Conservation (phyloP, 2,888 invertebrate species). For the Microchrysa polita region DNA sequence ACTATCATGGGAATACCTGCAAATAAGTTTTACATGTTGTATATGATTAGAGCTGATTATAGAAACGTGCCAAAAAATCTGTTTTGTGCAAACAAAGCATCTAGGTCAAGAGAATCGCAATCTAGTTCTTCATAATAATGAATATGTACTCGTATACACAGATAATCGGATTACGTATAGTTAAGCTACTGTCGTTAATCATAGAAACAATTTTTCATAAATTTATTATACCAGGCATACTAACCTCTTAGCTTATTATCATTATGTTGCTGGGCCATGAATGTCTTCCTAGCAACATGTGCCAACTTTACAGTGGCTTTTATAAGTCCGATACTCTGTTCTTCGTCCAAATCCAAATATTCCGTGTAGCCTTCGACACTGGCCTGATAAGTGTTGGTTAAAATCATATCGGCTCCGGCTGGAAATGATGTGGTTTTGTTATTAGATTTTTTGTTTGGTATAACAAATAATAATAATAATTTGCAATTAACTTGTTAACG, state of each 20-base stretch:
- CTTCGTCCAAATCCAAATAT: slow-evolving; percentile 74
- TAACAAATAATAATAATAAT: background rate
- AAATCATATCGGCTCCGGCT: slow-evolving; percentile 88
- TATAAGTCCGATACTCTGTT: slow-evolving; percentile 77
- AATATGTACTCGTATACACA: too few species aligned
- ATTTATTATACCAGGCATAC: slow-evolving; percentile 17
- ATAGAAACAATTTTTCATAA: slow-evolving; percentile 35
- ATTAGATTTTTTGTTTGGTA: slow-evolving; percentile 20
- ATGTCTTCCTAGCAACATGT: slow-evolving; percentile 74
- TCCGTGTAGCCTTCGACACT: slow-evolving; percentile 79
- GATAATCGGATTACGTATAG: too few species aligned
- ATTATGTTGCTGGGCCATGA: slow-evolving; percentile 65
- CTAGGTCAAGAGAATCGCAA: slow-evolving; percentile 13
- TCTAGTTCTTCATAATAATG: slow-evolving; percentile 46
- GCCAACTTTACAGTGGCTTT: slow-evolving; percentile 79
- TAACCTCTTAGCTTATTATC: slow-evolving; percentile 41
- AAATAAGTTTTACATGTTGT: background rate
- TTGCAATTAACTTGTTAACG: background rate
- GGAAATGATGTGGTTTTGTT: slow-evolving; percentile 53
- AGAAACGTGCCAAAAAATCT: too few species aligned
- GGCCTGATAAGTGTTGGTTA: slow-evolving; percentile 92
- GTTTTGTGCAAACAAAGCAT: background rate
- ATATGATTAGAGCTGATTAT: background rate
- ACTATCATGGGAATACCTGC: slow-evolving; percentile 72
- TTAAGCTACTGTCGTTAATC: too few species aligned